Conservation (phyloP, 2,797 vertebrate species). For the Lates japonicus region DNA sequence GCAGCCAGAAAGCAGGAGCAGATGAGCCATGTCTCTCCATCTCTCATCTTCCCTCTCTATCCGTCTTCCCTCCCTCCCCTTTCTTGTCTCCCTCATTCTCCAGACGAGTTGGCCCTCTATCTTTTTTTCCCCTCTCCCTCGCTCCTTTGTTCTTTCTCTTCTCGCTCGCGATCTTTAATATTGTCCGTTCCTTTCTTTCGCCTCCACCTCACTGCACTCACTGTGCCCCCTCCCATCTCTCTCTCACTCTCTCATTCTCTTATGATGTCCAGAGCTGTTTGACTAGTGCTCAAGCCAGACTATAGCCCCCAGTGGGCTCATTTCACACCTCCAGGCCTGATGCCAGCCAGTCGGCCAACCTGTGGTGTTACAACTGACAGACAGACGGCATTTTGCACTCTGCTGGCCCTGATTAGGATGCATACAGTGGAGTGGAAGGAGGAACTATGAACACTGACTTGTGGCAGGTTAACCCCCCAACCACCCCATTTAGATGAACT, state of each 20-base stretch:
- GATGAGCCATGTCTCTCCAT: conserved; percentile 81
- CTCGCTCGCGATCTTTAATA: conserved; percentile 32
- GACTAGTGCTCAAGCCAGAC: conserved; percentile 73
- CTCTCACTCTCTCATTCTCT: conserved; percentile 41
- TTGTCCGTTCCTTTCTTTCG: conserved; percentile 33
- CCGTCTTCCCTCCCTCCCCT: conserved; percentile 61
- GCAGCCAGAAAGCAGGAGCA: conserved; percentile 75
- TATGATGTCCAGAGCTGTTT: conserved; percentile 66
- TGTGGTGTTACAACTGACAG: conserved; percentile 62
- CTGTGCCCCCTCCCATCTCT: conserved; percentile 20
- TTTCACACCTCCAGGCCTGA: conserved; percentile 70
- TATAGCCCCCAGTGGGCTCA: conserved; percentile 70
- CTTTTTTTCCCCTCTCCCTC: conserved; percentile 38
- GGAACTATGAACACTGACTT: conserved; percentile 16
- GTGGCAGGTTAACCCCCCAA: conserved; percentile 32
- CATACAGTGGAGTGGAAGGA: conserved; percentile 37
- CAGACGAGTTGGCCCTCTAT: conserved; percentile 56
- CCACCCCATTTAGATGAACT: conserved; percentile 31
- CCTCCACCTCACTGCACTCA: conserved; percentile 41
- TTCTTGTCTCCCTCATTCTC: conserved; percentile 57
- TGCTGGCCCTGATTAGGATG: conserved; percentile 68
- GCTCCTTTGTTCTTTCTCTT: conserved; percentile 70
- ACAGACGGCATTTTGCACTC: conserved; percentile 52
- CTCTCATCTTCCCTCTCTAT: conserved; percentile 64
- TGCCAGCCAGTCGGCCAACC: conserved; percentile 61